A percentile compares a stretch with the other conserved stretches of the same genome.
phyloP scores from a whole-genome alignment of 2,797 vertebrate species.

The Mormyrus proboscirostris region DNA sequence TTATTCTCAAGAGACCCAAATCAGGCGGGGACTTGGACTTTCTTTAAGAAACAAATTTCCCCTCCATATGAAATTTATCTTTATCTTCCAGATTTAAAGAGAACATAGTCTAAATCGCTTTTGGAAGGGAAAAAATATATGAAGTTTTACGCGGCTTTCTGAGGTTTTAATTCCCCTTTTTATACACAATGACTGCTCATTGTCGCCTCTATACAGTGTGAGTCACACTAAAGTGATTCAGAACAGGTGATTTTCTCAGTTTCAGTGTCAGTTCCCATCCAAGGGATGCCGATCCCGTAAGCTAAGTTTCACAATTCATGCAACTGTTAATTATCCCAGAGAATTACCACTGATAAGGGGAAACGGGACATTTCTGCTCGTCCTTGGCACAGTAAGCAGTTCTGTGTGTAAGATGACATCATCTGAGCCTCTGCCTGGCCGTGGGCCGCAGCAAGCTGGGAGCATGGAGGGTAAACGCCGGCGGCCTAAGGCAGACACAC shows the following conservation, averaged over 20 bases:
- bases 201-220: background rate
- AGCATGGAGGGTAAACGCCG: background rate
- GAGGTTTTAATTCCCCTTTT: background rate
- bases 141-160: background rate
- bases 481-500: background rate
- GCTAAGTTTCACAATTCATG: background rate
- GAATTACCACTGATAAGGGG: background rate
- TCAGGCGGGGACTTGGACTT: background rate
- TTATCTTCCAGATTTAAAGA: background rate
- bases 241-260: background rate
- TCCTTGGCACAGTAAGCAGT: background rate
- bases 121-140: background rate
- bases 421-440: background rate
- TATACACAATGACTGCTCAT: background rate
- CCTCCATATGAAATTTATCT: conserved; percentile 1
- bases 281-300: background rate
- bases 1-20: conserved; percentile 25
- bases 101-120: background rate
- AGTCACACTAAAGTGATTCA: background rate
- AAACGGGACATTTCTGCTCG: background rate
- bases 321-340: background rate
- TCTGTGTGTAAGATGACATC: background rate
- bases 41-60: conserved; percentile 2
- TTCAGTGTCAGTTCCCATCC: background rate
- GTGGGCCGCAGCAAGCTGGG: background rate